Evolutionary conservation across 2,888 invertebrate species (phyloP).

Genomic region (Drosophila robusta): DNA sequence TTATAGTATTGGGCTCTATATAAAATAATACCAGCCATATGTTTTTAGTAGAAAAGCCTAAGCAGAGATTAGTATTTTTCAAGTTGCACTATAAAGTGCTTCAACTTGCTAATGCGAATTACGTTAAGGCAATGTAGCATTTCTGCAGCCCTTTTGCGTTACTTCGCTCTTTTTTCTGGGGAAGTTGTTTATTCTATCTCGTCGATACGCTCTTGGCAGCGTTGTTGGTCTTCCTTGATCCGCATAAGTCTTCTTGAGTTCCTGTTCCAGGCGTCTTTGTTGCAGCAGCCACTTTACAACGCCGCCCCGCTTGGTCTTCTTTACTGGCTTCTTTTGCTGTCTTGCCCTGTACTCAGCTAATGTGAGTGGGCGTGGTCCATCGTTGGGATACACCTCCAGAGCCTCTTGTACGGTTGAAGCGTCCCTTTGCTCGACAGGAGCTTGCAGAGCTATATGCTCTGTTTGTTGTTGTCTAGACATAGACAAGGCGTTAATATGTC

Average conservation of each 20-base stretch:
- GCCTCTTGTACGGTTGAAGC: background rate
- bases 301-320: too few species aligned
- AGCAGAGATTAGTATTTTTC: too few species aligned
- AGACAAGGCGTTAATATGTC: too few species aligned
- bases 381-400: background rate
- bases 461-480: too few species aligned
- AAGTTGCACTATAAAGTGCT: too few species aligned
- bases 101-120: too few species aligned
- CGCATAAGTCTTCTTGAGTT: too few species aligned
- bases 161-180: background rate
- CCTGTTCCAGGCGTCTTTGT: background rate
- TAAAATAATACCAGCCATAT: background rate
- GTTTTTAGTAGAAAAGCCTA: background rate
- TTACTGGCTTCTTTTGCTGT: too few species aligned
- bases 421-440: background rate
- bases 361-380: conserved; percentile 2
- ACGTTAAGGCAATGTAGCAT: background rate
- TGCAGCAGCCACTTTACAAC: too few species aligned
- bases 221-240: too few species aligned
- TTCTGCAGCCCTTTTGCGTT: background rate
- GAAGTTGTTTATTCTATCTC: too few species aligned
- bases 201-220: too few species aligned
- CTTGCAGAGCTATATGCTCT: background rate
- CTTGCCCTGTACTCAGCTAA: background rate
- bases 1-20: background rate